Conservation (phyloP, 2,797 vertebrate genomes). For the Sebastes taczanowskii region DNA sequence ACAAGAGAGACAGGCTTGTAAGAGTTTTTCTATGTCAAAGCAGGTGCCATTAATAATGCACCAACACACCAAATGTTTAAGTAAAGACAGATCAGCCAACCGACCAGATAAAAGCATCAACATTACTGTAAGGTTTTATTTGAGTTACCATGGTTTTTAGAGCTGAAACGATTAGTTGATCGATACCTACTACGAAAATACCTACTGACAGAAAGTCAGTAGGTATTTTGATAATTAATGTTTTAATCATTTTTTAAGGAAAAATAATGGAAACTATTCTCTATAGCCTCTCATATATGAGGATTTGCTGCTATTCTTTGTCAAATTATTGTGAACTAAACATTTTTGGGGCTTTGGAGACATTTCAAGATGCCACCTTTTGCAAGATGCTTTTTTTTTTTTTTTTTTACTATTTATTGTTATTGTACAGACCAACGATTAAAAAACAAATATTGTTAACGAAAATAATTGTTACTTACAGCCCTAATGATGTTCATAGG, state of each 20-base stretch:
- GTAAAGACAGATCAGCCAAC: conserved; percentile 20
- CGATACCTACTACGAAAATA: no score
- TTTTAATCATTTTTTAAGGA: not conserved
- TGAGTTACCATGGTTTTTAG: not conserved
- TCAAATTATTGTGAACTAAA: not conserved
- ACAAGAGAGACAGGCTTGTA: conserved; percentile 30
- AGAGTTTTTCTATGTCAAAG: conserved; percentile 43
- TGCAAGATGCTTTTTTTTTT: not conserved
- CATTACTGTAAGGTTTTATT: not conserved
- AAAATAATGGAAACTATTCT: not conserved
- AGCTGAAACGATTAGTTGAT: not conserved
- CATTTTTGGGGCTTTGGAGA: not conserved
- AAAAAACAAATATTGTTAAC: no score
- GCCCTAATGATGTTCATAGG: not conserved
- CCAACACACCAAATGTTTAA: conserved; percentile 28
- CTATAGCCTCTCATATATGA: not conserved
- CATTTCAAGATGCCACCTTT: not conserved
- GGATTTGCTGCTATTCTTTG: not conserved
- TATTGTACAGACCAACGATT: not conserved
- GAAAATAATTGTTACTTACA: not conserved
- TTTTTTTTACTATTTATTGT: not conserved
- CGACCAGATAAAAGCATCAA: not conserved
- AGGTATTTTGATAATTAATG: not conserved
- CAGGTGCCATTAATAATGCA: conserved; percentile 69
- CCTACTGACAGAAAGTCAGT: no score